A percentile compares a stretch with the other conserved stretches of the same genome.
Evolutionary conservation across 2,797 vertebrate species (phyloP).

Genomic region (Pygocentrus nattereri): DNA sequence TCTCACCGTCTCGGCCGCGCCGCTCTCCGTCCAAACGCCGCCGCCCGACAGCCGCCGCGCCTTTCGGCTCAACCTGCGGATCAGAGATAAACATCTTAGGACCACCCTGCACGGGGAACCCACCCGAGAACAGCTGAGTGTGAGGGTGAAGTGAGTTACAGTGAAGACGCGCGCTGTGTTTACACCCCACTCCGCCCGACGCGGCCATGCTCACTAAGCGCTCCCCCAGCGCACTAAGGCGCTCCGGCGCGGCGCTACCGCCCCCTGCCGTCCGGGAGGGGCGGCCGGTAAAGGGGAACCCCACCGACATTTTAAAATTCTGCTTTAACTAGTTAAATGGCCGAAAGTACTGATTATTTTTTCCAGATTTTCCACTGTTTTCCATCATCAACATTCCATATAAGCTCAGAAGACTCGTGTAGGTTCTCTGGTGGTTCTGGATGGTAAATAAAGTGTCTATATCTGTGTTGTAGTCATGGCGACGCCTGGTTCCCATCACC

Average conservation of each 20-base stretch:
- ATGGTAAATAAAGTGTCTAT: too few species aligned
- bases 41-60: constrained; percentile 32
- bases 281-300: too few species aligned
- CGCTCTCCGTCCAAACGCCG: constrained; percentile 52
- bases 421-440: too few species aligned
- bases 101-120: constrained; percentile 67
- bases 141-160: constrained; percentile 80
- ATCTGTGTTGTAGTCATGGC: too few species aligned
- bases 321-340: too few species aligned
- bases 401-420: too few species aligned
- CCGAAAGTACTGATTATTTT: too few species aligned
- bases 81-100: constrained; percentile 80
- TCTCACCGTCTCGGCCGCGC: constrained; percentile 53
- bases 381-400: too few species aligned
- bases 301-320: too few species aligned
- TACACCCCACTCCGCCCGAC: constrained; percentile 70
- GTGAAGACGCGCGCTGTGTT: constrained; percentile 71
- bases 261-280: background rate
- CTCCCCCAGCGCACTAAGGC: background rate
- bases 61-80: constrained; percentile 75
- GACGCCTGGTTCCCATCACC: too few species aligned
- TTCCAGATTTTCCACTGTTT: too few species aligned
- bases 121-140: constrained; percentile 75
- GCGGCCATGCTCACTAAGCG: constrained; percentile 71
- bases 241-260: background rate